Conservation (phyloP, 2,113 vertebrate genomes). For the Ammodramus savannarum region DNA sequence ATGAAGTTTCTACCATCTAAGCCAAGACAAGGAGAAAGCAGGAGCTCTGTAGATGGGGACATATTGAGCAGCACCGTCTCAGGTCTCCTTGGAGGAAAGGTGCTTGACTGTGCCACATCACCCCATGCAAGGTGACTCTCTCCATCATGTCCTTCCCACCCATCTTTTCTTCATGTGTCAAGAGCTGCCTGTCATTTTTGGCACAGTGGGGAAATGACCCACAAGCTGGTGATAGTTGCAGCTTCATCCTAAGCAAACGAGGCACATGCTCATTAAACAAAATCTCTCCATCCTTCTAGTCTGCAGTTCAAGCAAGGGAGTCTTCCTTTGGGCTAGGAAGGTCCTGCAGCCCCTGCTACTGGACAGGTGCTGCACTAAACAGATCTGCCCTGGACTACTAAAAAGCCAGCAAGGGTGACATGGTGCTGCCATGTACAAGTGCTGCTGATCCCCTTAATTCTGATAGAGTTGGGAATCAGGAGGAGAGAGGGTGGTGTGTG, state of each 20-base stretch:
- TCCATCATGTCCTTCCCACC: neutral
- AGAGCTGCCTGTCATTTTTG: neutral
- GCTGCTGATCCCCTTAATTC: neutral
- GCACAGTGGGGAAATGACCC: neutral
- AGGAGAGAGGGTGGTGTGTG: neutral
- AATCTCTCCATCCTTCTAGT: neutral
- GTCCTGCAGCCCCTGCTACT: neutral
- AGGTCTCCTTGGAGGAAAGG: neutral
- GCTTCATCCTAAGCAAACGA: neutral
- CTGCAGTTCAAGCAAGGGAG: neutral
- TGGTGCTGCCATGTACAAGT: too few species aligned
- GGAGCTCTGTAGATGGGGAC: neutral
- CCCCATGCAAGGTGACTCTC: neutral
- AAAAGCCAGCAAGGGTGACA: neutral
- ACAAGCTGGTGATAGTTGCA: neutral
- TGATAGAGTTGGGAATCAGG: fast-evolving
- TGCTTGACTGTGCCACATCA: neutral
- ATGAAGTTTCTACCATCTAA: slow-evolving; percentile 3
- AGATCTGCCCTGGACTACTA: neutral
- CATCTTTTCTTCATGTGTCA: fast-evolving
- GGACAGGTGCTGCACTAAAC: neutral
- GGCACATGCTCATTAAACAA: neutral
- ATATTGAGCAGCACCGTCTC: neutral
- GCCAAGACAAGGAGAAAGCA: neutral
- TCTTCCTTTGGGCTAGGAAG: neutral